Conservation (phyloP, 2,888 invertebrate genomes). For the Drosophila multiciliata region DNA sequence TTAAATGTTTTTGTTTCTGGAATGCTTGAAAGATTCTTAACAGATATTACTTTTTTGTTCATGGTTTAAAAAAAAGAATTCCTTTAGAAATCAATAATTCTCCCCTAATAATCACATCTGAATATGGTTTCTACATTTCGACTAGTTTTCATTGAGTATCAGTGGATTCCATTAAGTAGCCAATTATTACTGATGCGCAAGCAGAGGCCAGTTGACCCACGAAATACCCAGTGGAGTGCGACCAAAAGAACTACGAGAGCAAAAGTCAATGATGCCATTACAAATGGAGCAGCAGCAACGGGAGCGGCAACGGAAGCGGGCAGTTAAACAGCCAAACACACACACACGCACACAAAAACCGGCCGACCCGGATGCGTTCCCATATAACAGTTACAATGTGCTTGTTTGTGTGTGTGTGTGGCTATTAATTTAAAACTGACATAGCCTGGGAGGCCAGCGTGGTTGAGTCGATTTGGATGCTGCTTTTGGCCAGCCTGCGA, state of each 20-base stretch:
- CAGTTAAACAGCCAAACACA: slow-evolving; percentile 27
- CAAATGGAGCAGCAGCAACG: slow-evolving; percentile 48
- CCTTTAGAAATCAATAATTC: background rate
- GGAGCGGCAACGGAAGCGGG: slow-evolving; percentile 21
- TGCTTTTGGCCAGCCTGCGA: slow-evolving; percentile 67
- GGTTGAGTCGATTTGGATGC: slow-evolving; percentile 53
- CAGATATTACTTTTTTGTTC: background rate
- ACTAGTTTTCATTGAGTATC: background rate
- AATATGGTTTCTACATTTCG: background rate
- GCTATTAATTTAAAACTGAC: slow-evolving; percentile 77
- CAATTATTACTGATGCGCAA: slow-evolving; percentile 20
- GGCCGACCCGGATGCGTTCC: slow-evolving; percentile 29
- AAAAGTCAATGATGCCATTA: slow-evolving; percentile 76
- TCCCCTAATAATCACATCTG: background rate
- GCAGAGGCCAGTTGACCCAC: slow-evolving; percentile 18
- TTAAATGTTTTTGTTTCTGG: background rate
- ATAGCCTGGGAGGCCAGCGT: slow-evolving; percentile 69
- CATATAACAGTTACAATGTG: slow-evolving; percentile 38
- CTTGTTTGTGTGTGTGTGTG: slow-evolving; percentile 50
- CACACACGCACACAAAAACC: slow-evolving; percentile 26
- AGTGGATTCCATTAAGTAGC: background rate
- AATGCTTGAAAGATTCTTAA: background rate
- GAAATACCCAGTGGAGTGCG: slow-evolving; percentile 21
- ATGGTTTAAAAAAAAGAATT: background rate
- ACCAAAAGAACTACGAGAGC: slow-evolving; percentile 51